These are phyloP conservation scores for Sogatella furcifera DNA, from an alignment of 1,140 invertebrate species.

Conservation along the genomic window DNA sequence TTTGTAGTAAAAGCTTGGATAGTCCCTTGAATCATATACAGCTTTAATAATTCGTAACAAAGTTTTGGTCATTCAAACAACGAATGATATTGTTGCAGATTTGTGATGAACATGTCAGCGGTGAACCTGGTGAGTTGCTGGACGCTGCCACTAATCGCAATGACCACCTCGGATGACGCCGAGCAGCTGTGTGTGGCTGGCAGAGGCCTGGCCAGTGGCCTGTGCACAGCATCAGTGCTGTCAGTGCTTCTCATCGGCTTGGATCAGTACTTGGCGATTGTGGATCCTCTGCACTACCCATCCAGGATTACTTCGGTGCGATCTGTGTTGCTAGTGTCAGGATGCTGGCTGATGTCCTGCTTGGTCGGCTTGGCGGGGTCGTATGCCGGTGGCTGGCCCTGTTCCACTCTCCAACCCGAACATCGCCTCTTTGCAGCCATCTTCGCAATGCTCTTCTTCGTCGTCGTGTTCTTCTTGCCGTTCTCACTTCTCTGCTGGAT, in stretches of 20 bases:
- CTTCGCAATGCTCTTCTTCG: slow-evolving; percentile 19
- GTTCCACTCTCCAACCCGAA: background rate
- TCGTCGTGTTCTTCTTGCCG: slow-evolving; percentile 34
- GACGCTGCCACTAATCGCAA: slow-evolving; percentile 41
- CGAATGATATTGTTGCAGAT: slow-evolving; percentile 35
- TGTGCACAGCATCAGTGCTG: slow-evolving; percentile 45
- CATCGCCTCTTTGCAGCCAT: slow-evolving; percentile 3
- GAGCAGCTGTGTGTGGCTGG: slow-evolving; percentile 36
- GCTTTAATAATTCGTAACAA: too few species aligned
- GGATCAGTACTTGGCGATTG: slow-evolving; percentile 79
- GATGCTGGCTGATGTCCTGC: slow-evolving; percentile 51
- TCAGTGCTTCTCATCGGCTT: slow-evolving; percentile 70
- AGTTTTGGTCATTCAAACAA: background rate
- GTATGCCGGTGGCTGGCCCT: background rate
- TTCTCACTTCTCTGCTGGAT: slow-evolving; percentile 39
- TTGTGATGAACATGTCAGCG: slow-evolving; percentile 54
- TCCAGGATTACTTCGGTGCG: slow-evolving; percentile 59
- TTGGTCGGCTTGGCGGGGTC: slow-evolving; percentile 37
- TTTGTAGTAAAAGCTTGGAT: too few species aligned
- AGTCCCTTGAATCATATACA: too few species aligned
- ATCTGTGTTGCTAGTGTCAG: slow-evolving; percentile 53
- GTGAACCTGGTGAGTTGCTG: slow-evolving; percentile 50
- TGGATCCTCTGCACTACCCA: slow-evolving; percentile 72
- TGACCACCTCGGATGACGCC: too few species aligned
- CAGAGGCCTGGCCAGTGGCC: slow-evolving; percentile 39